These are phyloP conservation scores for Alcis repandata DNA, from an alignment of 2,888 invertebrate species.

Conservation along the genomic window DNA sequence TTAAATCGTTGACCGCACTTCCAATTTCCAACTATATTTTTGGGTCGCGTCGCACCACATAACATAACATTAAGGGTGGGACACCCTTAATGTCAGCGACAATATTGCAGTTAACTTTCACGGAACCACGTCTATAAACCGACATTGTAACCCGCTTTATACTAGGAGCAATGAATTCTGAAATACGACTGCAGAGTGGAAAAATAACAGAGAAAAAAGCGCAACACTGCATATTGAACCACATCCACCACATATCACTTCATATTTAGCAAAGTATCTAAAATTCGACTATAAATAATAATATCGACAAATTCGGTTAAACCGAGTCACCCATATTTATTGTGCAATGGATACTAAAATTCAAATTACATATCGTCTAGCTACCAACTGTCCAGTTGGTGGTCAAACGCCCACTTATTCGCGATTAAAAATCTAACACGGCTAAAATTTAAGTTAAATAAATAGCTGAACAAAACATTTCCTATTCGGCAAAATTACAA, in stretches of 20 bases:
- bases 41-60: not conserved
- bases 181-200: constrained; percentile 28
- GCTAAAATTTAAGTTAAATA: too few relatives aligned
- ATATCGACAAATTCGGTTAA: too few relatives aligned
- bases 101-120: constrained; percentile 36
- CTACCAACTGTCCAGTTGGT: too few relatives aligned
- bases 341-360: too few relatives aligned
- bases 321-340: too few relatives aligned
- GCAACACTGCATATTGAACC: too few relatives aligned
- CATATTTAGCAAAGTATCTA: too few relatives aligned
- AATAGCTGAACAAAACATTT: not conserved
- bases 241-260: too few relatives aligned
- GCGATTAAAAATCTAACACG: too few relatives aligned
- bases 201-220: not conserved
- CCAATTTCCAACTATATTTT: not conserved
- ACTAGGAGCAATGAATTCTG: constrained; percentile 31
- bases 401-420: too few relatives aligned
- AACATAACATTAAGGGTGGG: not conserved
- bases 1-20: not conserved
- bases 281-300: too few relatives aligned
- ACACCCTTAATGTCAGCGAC: constrained; percentile 34
- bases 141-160: constrained; percentile 39
- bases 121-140: constrained; percentile 39
- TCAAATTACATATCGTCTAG: too few relatives aligned
- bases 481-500: not conserved